These are phyloP conservation scores for Diglossa cyanea DNA, from an alignment of 2,797 vertebrate species.

Conservation along the genomic window DNA sequence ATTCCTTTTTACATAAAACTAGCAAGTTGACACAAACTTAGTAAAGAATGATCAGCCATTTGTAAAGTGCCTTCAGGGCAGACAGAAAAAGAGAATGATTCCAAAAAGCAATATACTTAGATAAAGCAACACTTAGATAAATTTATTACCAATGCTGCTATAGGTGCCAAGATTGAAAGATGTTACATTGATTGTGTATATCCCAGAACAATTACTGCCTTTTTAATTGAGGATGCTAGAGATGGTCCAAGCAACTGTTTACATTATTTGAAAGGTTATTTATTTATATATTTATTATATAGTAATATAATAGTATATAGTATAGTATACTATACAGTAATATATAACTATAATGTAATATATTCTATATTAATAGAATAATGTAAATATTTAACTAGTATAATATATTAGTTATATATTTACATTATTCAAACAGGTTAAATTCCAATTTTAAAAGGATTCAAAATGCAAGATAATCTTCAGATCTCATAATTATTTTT, in stretches of 20 bases:
- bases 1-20: background rate
- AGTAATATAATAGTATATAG: too few species aligned
- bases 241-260: background rate
- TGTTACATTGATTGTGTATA: background rate
- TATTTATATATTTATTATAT: background rate
- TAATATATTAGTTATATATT: background rate
- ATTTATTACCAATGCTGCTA: background rate
- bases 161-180: background rate
- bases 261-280: background rate
- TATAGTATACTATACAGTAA: background rate
- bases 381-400: background rate
- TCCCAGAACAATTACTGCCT: background rate
- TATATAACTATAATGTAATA: background rate
- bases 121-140: background rate
- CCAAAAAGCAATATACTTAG: background rate
- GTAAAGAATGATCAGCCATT: background rate
- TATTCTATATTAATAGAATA: background rate
- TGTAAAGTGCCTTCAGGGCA: background rate
- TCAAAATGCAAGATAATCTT: background rate
- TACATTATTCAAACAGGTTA: background rate
- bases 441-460: background rate
- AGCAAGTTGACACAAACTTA: background rate
- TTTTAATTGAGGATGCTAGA: background rate
- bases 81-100: background rate
- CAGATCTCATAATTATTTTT: background rate